These are phyloP conservation scores for Erebia epiphron DNA, from an alignment of 2,888 invertebrate species.

Conservation along the genomic window DNA sequence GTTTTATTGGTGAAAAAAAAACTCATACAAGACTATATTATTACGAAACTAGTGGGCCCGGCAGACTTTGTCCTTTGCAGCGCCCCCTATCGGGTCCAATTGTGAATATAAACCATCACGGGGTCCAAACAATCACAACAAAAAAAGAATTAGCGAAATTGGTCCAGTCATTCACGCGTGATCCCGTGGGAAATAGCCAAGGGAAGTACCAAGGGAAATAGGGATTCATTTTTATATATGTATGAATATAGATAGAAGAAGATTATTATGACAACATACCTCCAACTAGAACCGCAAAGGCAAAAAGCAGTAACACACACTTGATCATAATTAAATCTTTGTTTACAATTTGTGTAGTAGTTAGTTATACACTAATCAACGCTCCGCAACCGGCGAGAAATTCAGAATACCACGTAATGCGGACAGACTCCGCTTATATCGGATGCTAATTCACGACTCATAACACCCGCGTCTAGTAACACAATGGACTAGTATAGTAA, in stretches of 20 bases:
- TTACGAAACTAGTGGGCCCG: background rate
- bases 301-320: constrained; percentile 26
- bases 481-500: constrained; percentile 21
- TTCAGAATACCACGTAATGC: constrained; percentile 36
- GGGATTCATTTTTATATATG: too few relatives aligned
- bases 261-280: constrained; percentile 33
- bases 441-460: constrained; percentile 28
- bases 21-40: too few relatives aligned
- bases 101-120: too few relatives aligned
- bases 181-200: too few relatives aligned
- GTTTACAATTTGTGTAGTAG: background rate
- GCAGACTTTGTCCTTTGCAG: too few relatives aligned
- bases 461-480: constrained; percentile 25
- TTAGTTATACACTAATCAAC: constrained; percentile 20
- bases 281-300: constrained; percentile 26
- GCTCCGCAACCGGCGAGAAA: constrained; percentile 33
- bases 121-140: too few relatives aligned
- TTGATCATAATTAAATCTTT: constrained; percentile 26
- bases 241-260: too few relatives aligned
- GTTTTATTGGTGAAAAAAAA: too few relatives aligned
- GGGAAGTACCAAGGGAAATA: too few relatives aligned
- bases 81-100: too few relatives aligned
- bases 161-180: too few relatives aligned
- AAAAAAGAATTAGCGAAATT: too few relatives aligned
- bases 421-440: constrained; percentile 40